These are phyloP conservation scores for Musca vetustissima DNA, from an alignment of 1,140 invertebrate species.

Conservation along the genomic window DNA sequence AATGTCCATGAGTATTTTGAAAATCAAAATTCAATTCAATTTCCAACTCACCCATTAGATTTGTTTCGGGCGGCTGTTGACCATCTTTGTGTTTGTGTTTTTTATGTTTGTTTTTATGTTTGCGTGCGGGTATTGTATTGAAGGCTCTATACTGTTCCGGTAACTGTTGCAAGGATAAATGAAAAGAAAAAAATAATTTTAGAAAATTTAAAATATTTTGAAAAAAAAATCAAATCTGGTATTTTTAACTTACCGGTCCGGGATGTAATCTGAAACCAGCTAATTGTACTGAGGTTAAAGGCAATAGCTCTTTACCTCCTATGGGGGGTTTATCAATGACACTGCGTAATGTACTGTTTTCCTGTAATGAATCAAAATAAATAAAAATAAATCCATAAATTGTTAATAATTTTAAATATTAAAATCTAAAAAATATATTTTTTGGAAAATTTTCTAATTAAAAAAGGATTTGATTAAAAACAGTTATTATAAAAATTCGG, in stretches of 20 bases:
- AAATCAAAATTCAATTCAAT: no score
- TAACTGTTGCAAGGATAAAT: conserved; percentile 64
- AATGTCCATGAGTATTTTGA: no score
- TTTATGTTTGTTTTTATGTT: conserved; percentile 93
- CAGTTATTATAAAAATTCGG: no score
- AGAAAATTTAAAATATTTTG: background rate
- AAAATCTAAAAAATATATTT: no score
- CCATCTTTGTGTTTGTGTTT: conserved; percentile 91
- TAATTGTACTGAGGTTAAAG: conserved; percentile 84
- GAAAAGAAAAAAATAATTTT: background rate
- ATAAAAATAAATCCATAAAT: no score
- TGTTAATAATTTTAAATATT: no score
- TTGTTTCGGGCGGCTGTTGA: conserved; percentile 71
- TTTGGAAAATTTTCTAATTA: no score
- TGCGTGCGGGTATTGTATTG: conserved; percentile 86
- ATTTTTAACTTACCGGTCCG: conserved; percentile 74
- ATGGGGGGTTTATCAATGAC: conserved; percentile 98
- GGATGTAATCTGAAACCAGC: conserved; percentile 94
- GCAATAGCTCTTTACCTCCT: conserved; percentile 89
- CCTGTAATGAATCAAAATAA: conserved; percentile 51
- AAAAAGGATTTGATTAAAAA: no score
- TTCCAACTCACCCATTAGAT: conserved; percentile 57
- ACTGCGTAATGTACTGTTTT: conserved; percentile 84
- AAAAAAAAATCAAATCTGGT: background rate
- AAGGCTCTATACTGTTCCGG: conserved; percentile 95